phyloP scores from a whole-genome alignment of 1,140 invertebrate species.

The honey bee (Apis mellifera) region DNA sequence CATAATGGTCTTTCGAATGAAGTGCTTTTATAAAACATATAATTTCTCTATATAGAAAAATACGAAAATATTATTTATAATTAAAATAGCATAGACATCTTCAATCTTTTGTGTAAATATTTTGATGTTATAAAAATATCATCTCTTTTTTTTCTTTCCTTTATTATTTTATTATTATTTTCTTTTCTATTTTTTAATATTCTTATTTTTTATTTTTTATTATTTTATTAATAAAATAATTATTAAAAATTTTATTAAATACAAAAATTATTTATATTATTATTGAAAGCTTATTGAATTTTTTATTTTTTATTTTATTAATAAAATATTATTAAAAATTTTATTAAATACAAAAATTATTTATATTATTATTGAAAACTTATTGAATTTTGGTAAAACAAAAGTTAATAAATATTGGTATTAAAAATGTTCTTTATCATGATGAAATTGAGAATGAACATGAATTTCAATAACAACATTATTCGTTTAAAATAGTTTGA shows the following conservation, averaged over 20 bases:
- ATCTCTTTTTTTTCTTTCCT: neutral
- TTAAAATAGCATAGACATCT: slow-evolving; percentile 55
- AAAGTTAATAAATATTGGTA: neutral
- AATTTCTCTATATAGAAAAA: slow-evolving; percentile 63
- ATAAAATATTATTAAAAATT: too few species aligned
- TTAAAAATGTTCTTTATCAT: neutral
- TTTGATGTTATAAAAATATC: slow-evolving; percentile 51
- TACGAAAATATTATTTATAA: slow-evolving; percentile 68
- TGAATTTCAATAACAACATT: neutral
- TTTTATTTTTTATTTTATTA: too few species aligned
- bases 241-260: too few species aligned
- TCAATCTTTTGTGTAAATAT: slow-evolving; percentile 37
- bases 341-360: too few species aligned
- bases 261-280: too few species aligned
- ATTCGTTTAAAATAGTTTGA: neutral
- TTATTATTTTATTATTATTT: too few species aligned
- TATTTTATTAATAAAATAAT: too few species aligned
- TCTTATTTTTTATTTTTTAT: too few species aligned
- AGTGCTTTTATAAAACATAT: slow-evolving; percentile 64
- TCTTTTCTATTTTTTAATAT: too few species aligned
- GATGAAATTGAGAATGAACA: slow-evolving; percentile 4
- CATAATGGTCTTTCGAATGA: slow-evolving; percentile 60
- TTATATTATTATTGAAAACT: neutral
- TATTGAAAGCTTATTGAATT: neutral
- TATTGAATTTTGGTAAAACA: neutral